Percentiles rank a stretch among this genome's conserved stretches.
Conservation (phyloP, 2,113 vertebrate genomes). For the Salvator merianae region DNA sequence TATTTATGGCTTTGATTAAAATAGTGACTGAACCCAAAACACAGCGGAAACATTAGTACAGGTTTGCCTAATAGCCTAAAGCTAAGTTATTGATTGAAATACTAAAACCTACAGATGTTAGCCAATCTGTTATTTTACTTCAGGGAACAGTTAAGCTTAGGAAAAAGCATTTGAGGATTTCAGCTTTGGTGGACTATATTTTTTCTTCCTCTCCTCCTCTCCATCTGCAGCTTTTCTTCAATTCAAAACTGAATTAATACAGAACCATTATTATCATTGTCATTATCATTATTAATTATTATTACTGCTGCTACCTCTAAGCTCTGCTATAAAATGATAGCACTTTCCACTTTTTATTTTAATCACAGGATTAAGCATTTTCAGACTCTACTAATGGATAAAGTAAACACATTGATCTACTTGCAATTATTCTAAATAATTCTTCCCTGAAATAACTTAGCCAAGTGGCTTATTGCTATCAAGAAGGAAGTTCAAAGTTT, state of each 20-base stretch:
- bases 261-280: neutral
- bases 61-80: constrained; percentile 54
- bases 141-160: constrained; percentile 29
- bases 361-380: neutral
- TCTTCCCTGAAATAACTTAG: neutral
- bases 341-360: neutral
- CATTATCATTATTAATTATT: too few relatives aligned
- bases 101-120: constrained; percentile 58
- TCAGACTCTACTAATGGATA: constrained; percentile 3
- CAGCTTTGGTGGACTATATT: constrained; percentile 39
- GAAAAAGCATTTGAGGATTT: constrained; percentile 33
- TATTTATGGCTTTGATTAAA: constrained; percentile 45
- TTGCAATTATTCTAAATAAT: neutral
- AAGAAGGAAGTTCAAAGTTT: neutral
- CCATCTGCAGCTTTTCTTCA: neutral
- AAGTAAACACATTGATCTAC: neutral
- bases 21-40: constrained; percentile 48
- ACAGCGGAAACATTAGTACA: constrained; percentile 38
- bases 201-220: neutral
- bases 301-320: neutral
- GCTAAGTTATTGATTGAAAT: constrained; percentile 53
- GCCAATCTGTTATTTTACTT: constrained; percentile 47
- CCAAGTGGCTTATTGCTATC: neutral
- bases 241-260: neutral
- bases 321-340: neutral